Conservation (phyloP, 2,888 invertebrate genomes). For the Acheta domesticus region DNA sequence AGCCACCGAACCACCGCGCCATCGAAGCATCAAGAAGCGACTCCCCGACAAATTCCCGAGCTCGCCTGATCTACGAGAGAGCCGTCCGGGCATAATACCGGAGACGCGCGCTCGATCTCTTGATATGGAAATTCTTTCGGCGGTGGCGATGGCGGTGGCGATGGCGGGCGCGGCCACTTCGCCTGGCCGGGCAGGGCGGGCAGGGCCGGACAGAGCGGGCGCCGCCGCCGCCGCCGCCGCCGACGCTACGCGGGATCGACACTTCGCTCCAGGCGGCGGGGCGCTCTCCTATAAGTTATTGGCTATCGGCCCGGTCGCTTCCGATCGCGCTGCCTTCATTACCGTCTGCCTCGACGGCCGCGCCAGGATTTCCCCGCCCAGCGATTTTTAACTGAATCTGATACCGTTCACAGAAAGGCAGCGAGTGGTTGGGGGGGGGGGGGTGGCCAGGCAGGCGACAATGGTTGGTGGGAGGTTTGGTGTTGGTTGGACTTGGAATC, state of each 20-base stretch:
- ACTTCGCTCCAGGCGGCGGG: background rate
- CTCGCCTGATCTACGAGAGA: background rate
- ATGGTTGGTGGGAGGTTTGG: background rate
- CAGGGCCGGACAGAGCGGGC: background rate
- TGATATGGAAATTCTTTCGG: background rate
- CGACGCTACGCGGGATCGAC: background rate
- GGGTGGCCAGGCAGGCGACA: background rate
- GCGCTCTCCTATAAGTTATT: slow-evolving; percentile 23
- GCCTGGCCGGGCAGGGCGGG: background rate
- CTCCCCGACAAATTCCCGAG: background rate
- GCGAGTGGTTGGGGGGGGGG: background rate
- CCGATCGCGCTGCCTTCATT: slow-evolving; percentile 18
- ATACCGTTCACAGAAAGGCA: slow-evolving; percentile 4
- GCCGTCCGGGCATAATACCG: background rate
- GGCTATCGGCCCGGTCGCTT: slow-evolving; percentile 21
- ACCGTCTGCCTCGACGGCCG: background rate
- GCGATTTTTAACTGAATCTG: slow-evolving; percentile 26
- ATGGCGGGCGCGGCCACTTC: background rate
- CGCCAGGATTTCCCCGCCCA: slow-evolving; percentile 18
- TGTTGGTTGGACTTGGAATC: too few relatives aligned
- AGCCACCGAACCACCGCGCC: too few relatives aligned
- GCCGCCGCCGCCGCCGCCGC: background rate
- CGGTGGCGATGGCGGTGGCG: slow-evolving; percentile 6
- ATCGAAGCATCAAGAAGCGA: too few relatives aligned
- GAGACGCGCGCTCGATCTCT: slow-evolving; percentile 1